Percentiles rank a stretch among this genome's conserved stretches.
These are phyloP conservation scores for Boloria euphrosyne DNA, from an alignment of 2,888 invertebrate genomes.

Conservation along the genomic window DNA sequence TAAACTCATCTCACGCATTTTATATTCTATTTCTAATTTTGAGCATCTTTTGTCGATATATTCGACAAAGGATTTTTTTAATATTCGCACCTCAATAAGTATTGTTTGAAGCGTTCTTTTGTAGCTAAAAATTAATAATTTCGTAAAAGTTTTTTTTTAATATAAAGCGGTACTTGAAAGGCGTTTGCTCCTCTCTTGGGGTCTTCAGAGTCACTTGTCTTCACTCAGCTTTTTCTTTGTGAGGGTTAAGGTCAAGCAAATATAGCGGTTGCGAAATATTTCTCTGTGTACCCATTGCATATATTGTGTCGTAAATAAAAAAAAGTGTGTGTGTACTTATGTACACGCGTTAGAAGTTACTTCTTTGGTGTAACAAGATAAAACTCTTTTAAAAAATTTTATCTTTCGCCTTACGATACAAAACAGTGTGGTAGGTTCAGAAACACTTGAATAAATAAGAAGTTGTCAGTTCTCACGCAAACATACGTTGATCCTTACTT, in stretches of 20 bases:
- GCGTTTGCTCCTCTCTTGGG: conserved; percentile 34
- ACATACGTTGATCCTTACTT: too few species aligned
- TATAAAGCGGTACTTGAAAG: conserved; percentile 30
- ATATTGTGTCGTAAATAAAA: too few species aligned
- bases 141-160: conserved; percentile 26
- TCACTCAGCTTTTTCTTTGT: conserved; percentile 21
- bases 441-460: too few species aligned
- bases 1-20: background rate
- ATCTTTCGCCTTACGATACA: too few species aligned
- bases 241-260: conserved; percentile 26
- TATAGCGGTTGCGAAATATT: conserved; percentile 10
- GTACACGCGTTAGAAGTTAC: too few species aligned
- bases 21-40: conserved; percentile 12
- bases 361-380: too few species aligned
- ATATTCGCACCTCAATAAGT: conserved; percentile 17
- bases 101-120: conserved; percentile 27
- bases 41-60: conserved; percentile 1
- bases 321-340: too few species aligned
- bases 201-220: conserved; percentile 31
- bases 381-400: too few species aligned
- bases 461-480: too few species aligned
- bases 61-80: conserved; percentile 13
- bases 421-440: too few species aligned
- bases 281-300: background rate
- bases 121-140: conserved; percentile 30